phyloP scores from a whole-genome alignment of 2,113 vertebrate genomes.

The Ophthalmolycus amberensis region DNA sequence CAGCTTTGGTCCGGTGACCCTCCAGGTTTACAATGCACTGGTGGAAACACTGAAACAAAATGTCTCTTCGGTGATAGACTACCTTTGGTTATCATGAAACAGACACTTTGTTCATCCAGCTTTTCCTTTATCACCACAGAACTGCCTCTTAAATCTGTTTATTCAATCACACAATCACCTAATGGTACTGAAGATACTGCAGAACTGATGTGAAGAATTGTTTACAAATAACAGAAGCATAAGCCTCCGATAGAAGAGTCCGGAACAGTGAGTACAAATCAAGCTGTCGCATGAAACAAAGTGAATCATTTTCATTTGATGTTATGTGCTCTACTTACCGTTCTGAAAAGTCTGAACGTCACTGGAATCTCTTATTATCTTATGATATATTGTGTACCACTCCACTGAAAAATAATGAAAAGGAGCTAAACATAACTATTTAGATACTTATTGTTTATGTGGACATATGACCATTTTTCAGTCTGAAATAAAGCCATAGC shows the following conservation, averaged over 20 bases:
- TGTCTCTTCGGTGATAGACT: not conserved
- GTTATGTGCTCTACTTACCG: not conserved
- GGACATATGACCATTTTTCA: not conserved
- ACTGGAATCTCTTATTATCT: not conserved
- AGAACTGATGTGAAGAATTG: not conserved
- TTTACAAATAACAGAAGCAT: not conserved
- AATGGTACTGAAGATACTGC: not conserved
- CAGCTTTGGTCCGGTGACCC: no score
- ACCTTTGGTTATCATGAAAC: not conserved
- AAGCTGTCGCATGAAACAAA: not conserved
- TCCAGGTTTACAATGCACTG: not conserved
- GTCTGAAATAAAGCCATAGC: not conserved
- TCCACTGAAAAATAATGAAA: not conserved
- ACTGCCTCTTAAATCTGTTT: not conserved
- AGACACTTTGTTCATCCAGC: not conserved
- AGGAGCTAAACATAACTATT: not conserved
- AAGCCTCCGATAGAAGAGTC: not conserved
- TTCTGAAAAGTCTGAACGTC: not conserved
- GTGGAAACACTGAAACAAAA: not conserved
- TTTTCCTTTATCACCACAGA: slow-evolving; percentile 3
- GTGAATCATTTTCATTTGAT: not conserved
- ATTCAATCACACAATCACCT: not conserved
- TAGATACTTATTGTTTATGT: not conserved
- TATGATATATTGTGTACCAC: not conserved
- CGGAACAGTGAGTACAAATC: slow-evolving; percentile 11